Evolutionary conservation across 2,888 invertebrate species (phyloP), one percentile per base, ranked within the genome.

Genomic region (Lepeophtheirus nordmannii): DNA sequence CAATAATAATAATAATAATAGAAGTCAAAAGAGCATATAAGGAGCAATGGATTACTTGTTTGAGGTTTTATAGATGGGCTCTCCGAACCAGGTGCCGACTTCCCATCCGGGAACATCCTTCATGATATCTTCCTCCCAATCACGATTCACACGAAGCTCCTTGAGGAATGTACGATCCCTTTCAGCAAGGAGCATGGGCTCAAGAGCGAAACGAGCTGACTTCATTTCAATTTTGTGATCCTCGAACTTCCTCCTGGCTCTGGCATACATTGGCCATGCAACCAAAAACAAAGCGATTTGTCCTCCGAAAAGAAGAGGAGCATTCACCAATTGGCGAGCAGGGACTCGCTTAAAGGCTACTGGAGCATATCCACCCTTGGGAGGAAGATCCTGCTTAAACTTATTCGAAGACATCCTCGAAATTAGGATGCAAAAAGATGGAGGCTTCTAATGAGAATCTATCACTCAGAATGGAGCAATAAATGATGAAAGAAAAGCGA

Each of bases 381-480:
- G 96, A 73, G 96, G 94, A 82, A 96, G 80, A 78, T 96, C 96
- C 78, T 96, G 96, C 73, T 56, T 57, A 22, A 64, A 64, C 17
- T 39, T 17, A n/a, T n/a, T 38, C 11, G 41, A 41, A 1, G 58
- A 58, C 58, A 58, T 58, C 58, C 58, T 22, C 8, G 2, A 46
- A 8, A 46, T 2, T 8, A 14, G 14, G 2, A 46, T 1, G 8
- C 8, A 8, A 46, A 14, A 46, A 46, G 8, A 46, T 46, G 53
- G 17, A n/a, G 53, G 41, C 41, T 41, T n/a, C n/a, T n/a, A n/a
- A n/a, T n/a, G n/a, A n/a, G n/a, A n/a, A n/a, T n/a, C n/a, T n/a
- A n/a, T n/a, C n/a, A n/a, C n/a, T n/a, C n/a, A n/a, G n/a, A n/a
- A n/a, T n/a, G n/a, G n/a, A n/a, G n/a, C n/a, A n/a, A n/a, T n/a